Base-by-base conservation (phyloP, 2,113 vertebrate species). In the Synodontis membranacea region DNA sequence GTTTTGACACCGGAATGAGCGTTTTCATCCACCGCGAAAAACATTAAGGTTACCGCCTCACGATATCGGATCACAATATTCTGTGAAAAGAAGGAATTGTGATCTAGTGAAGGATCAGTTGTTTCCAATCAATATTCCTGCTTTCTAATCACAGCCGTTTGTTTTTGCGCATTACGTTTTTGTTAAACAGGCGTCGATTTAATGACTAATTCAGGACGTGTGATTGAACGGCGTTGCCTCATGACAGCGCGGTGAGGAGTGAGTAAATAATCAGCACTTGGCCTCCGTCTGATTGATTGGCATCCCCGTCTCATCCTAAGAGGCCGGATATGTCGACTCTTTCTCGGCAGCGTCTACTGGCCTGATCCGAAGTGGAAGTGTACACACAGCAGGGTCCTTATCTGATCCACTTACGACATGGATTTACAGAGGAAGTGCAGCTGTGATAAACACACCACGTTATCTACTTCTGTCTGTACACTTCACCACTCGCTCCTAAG, bases 371-470 rank as follows among this genome's bases (percentile, higher is more conserved):
- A 23, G 76, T 80, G 58, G 52, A 86, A 76, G 70, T 46, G 23
- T 72, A 50, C 80, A 56, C 79, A 56, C 78, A 64, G 54, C 31
- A 11, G 28, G 3, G 11, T 46, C 17, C 52, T 89, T 94, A 94
- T 94, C 93, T 5, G 87, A 88, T 72, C 64, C 14, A 86, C 85
- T 89, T 89, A 86, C 76, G 82, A 89, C n/a, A 87, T 86, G 88
- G 91, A 86, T 93, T 93, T 92, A 90, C 91, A 90, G 91, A 86
- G 92, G 92, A 94, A 92, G 91, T 91, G 87, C 88, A 93, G 87
- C 92, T 93, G 93, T 90, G 90, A 86, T 91, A 91, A 90, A 91
- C 89, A 86, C 91, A 93, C 90, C 70, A 72, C n/a, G 88, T 93
- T 95, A 95, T 95, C 94, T 93, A 2, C 58, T 58, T 68, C 84